Conservation (phyloP, 2,888 invertebrate species). For the Agrochola circellaris region DNA sequence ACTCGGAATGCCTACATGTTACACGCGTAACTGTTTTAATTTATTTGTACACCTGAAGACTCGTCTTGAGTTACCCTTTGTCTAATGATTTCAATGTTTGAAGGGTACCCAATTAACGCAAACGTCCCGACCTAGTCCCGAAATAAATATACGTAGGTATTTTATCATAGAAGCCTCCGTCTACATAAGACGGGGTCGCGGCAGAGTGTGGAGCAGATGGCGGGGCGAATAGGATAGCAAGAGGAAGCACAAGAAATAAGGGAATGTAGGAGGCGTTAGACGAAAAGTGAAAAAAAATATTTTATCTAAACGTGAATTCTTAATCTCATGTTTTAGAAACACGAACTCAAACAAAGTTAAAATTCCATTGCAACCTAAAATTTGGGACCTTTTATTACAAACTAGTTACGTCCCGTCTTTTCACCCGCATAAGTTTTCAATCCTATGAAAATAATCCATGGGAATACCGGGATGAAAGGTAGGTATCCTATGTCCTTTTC, state of each 20-base stretch:
- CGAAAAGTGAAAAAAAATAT: background rate
- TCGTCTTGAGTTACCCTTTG: slow-evolving; percentile 25
- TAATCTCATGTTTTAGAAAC: background rate
- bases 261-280: background rate
- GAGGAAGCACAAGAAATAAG: background rate
- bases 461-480: no score
- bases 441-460: no score
- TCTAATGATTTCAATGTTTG: slow-evolving; percentile 44
- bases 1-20: background rate
- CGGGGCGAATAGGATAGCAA: no score
- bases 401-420: no score
- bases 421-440: no score
- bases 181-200: background rate
- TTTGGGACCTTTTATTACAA: background rate
- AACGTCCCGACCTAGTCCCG: background rate
- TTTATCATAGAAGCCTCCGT: background rate
- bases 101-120: slow-evolving; percentile 33
- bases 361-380: background rate
- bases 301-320: background rate
- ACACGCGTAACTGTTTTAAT: slow-evolving; percentile 3
- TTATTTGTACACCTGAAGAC: slow-evolving; percentile 9
- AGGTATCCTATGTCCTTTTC: no score
- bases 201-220: background rate
- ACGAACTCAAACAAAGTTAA: background rate
- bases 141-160: slow-evolving; percentile 27